Conservation (phyloP, 2,113 vertebrate genomes). For the Dromiciops gliroides region DNA sequence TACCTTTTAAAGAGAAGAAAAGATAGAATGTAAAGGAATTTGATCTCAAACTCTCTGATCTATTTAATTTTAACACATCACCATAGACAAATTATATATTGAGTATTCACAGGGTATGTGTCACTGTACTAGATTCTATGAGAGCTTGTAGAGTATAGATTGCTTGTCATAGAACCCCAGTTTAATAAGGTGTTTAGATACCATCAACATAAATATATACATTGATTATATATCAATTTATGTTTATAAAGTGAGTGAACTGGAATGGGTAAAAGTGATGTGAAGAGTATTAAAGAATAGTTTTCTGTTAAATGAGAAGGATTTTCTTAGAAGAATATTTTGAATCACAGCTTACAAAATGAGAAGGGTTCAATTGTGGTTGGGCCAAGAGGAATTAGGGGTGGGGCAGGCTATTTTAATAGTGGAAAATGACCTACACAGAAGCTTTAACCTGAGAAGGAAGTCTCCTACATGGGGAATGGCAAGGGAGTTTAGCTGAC, state of each 20-base stretch:
- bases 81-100: constrained; percentile 1
- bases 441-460: neutral
- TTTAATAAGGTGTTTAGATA: neutral
- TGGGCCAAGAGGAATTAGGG: neutral
- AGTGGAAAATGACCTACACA: neutral
- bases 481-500: neutral
- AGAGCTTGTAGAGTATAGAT: neutral
- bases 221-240: neutral
- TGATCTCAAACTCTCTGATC: neutral
- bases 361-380: neutral
- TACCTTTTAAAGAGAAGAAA: constrained; percentile 2
- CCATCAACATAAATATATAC: neutral
- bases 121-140: neutral
- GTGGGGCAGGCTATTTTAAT: neutral
- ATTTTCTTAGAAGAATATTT: constrained; percentile 28
- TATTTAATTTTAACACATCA: constrained; percentile 22
- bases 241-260: neutral
- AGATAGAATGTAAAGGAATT: neutral
- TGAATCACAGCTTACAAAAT: constrained; percentile 23
- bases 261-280: neutral
- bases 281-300: neutral
- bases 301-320: neutral
- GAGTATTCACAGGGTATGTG: constrained; percentile 4
- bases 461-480: neutral
- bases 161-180: neutral